These are phyloP conservation scores for Mesocentrotus franciscanus DNA, from an alignment of 53 echinoderm and acorn worm species.

Conservation along the genomic window DNA sequence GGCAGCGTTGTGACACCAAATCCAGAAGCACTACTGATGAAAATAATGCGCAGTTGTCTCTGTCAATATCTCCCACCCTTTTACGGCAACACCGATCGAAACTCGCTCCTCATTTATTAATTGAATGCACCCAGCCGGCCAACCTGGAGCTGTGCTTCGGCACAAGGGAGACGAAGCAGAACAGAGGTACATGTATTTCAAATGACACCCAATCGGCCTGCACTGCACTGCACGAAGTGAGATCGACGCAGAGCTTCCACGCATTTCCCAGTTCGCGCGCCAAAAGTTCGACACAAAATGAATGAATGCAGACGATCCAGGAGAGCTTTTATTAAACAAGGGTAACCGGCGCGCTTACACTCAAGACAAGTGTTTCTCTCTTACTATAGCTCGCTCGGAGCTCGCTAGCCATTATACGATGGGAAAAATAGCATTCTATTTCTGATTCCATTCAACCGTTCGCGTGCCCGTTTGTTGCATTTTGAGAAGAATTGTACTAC, in stretches of 20 bases:
- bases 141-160: background rate
- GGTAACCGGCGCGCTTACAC: constrained; percentile 5
- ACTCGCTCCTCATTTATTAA: constrained; percentile 49
- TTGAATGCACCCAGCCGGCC: constrained; percentile 43
- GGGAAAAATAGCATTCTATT: background rate
- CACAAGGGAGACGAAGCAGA: background rate
- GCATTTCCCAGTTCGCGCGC: constrained; percentile 7
- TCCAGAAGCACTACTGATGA: constrained; percentile 12
- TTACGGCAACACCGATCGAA: constrained; percentile 46
- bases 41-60: constrained; percentile 23
- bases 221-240: background rate
- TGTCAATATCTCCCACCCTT: constrained; percentile 34
- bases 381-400: background rate
- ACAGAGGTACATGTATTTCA: background rate
- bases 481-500: background rate
- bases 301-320: constrained; percentile 5
- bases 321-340: background rate
- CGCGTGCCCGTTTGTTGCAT: background rate
- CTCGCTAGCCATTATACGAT: no score
- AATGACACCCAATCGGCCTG: constrained; percentile 4
- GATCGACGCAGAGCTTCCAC: constrained; percentile 11
- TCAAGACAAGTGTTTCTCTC: background rate
- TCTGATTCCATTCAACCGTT: background rate
- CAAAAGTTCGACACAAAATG: constrained; percentile 29
- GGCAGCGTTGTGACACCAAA: background rate